Evolutionary conservation across 2,888 invertebrate species (phyloP), one percentile per base, ranked within the genome.

Genomic region (Melinaea marsaeus): DNA sequence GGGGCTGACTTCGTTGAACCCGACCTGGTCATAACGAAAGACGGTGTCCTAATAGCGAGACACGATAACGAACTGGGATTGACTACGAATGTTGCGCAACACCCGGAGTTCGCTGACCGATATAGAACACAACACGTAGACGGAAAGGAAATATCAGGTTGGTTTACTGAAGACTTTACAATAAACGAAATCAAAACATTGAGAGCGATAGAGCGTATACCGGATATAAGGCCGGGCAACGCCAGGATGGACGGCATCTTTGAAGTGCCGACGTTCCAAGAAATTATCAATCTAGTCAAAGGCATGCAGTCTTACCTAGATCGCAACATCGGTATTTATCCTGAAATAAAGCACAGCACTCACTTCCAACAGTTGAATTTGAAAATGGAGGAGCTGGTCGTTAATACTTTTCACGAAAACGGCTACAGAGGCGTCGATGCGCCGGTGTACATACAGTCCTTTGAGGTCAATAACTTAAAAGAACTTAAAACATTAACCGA

Each of bases 91-190:
- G 81, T 90, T 13, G 76, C 79, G 0, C 68, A 78, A 35, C 84
- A 70, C 46, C 78, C 83, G 0, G 87, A 88, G 69, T 90, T 86
- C 58, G 80, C 83, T 2, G 72, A 77, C n/a, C 83, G 87, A 45
- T 78, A 76, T 60, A 76, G 80, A 63, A 88, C 80, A 0, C 84
- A 88, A 75, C 71, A 62, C 2, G 76, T 90, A 2, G 88, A 89
- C 65, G 85, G 86, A 13, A 66, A 51, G 0, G 67, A 72, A 69
- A 56, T 83, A 3, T 80, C 71, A 45, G 89, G 85, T 7, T 90
- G 89, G 89, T 90, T 89, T 67, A 83, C 83, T 2, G 90, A 90
- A 80, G 89, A 90, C 66, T 90, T 90, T 63, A 88, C 88, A 13
- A 76, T 90, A 2, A 82, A 75, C 3, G 90, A 90, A 74, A 75